Percentiles rank a stretch among this genome's conserved stretches.
Evolutionary conservation across 2,113 vertebrate species (phyloP).

Genomic region (Passer montanus): DNA sequence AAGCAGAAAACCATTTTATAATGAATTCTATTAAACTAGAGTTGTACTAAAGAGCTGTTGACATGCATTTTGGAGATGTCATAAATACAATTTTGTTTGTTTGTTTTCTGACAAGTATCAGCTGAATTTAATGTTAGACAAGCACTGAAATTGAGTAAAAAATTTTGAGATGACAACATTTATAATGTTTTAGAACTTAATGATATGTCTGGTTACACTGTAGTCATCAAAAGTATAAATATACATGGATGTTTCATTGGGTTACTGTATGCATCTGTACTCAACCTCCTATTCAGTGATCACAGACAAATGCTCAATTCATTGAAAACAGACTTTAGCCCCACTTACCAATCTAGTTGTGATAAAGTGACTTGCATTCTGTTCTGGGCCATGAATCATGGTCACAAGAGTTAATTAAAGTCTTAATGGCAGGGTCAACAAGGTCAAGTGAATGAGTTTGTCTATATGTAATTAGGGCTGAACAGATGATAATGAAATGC

Average conservation of each 20-base stretch:
- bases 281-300: neutral
- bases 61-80: neutral
- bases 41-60: neutral
- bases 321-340: neutral
- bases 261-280: neutral
- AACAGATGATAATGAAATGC: slow-evolving; percentile 6
- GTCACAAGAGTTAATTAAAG: slow-evolving; percentile 43
- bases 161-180: neutral
- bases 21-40: slow-evolving; percentile 3
- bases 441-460: slow-evolving; percentile 52
- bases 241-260: neutral
- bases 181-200: neutral
- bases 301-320: slow-evolving; percentile 3
- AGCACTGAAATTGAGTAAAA: neutral
- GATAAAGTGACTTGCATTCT: slow-evolving; percentile 19
- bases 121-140: neutral
- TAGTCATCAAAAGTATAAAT: neutral
- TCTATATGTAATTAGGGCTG: slow-evolving; percentile 16
- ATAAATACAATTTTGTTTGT: neutral
- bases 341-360: neutral
- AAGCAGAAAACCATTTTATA: neutral
- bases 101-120: slow-evolving; percentile 21
- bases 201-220: neutral
- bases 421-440: slow-evolving; percentile 16
- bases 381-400: slow-evolving; percentile 27